These are phyloP conservation scores for Melanerpes aurifrons DNA, from an alignment of 2,113 vertebrate species.

Conservation along the genomic window DNA sequence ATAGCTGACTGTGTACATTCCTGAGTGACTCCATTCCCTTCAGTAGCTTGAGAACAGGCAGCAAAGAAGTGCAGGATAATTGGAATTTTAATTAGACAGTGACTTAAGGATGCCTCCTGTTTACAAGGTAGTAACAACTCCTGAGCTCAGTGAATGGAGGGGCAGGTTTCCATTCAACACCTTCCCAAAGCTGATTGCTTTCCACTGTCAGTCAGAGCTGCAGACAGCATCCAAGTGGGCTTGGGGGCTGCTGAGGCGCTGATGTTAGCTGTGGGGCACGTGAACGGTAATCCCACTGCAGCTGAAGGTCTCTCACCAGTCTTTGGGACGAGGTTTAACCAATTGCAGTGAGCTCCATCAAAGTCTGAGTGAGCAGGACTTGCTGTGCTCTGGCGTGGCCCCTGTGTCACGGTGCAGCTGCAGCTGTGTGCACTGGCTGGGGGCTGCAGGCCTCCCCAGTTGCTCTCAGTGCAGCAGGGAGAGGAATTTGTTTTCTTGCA, in stretches of 20 bases:
- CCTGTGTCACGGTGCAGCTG: background rate
- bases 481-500: slow-evolving; percentile 10
- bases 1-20: background rate
- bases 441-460: background rate
- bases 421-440: background rate
- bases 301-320: background rate
- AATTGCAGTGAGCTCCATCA: background rate
- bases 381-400: background rate
- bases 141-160: slow-evolving; percentile 7
- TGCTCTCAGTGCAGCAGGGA: background rate
- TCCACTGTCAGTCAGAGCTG: background rate
- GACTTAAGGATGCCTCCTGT: slow-evolving; percentile 13
- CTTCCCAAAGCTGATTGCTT: background rate
- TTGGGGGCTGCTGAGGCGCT: background rate
- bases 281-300: background rate
- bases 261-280: background rate
- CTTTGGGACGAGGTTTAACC: background rate
- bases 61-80: slow-evolving; percentile 23
- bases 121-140: slow-evolving; percentile 14
- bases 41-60: background rate
- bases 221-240: background rate
- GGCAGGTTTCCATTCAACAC: background rate
- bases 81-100: slow-evolving; percentile 35
- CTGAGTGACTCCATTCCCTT: background rate
- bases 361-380: background rate